Conservation (phyloP, 1,140 invertebrate genomes). For the Marisa cornuarietis region DNA sequence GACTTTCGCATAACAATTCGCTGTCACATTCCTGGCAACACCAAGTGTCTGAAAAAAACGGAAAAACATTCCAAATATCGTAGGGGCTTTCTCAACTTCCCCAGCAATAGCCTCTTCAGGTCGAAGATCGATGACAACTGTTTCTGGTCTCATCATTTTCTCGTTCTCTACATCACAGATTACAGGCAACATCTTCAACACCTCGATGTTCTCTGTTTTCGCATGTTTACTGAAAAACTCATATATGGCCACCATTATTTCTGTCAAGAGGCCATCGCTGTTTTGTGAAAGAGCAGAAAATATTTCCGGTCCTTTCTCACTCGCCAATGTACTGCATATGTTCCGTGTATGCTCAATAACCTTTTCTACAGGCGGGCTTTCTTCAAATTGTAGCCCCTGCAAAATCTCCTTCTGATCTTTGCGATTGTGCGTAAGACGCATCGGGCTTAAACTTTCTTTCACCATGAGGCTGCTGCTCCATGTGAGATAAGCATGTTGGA, state of each 20-base stretch:
- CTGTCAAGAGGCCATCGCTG: conserved; percentile 4
- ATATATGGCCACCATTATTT: conserved; percentile 32
- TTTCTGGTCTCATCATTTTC: conserved; percentile 36
- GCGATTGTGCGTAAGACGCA: neutral
- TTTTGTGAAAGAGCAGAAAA: neutral
- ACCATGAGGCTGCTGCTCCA: conserved; percentile 38
- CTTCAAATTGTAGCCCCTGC: conserved; percentile 10
- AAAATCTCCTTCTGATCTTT: neutral
- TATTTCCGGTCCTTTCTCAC: conserved; percentile 6
- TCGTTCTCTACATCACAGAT: neutral
- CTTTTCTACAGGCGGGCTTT: conserved; percentile 15
- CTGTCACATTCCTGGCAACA: conserved; percentile 22
- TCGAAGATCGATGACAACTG: conserved; percentile 37
- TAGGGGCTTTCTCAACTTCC: conserved; percentile 40
- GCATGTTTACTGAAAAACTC: conserved; percentile 14
- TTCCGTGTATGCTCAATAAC: conserved; percentile 30
- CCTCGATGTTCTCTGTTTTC: neutral
- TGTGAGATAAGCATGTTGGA: conserved; percentile 13
- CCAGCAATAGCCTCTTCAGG: conserved; percentile 40
- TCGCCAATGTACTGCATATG: conserved; percentile 24
- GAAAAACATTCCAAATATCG: conserved; percentile 36
- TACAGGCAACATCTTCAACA: neutral
- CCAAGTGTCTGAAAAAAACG: conserved; percentile 47
- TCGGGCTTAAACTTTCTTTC: conserved; percentile 15
- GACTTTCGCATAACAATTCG: conserved; percentile 36